A percentile compares a stretch with the other conserved stretches of the same genome.
Conservation (phyloP, 2,888 invertebrate species). For the Teinopalpus imperialis region DNA sequence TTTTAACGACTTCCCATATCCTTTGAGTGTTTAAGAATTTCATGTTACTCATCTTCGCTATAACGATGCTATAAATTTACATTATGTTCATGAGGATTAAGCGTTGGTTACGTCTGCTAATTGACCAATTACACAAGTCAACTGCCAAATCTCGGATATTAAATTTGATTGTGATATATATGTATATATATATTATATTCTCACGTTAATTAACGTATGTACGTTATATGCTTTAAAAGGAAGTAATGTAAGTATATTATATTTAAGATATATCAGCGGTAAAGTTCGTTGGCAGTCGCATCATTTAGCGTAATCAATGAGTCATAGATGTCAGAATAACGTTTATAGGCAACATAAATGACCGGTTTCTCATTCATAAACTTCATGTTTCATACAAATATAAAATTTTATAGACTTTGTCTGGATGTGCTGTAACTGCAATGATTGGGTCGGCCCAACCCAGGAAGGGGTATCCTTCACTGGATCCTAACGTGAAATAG, state of each 20-base stretch:
- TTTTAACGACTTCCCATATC: conserved; percentile 14
- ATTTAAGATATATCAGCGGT: neutral
- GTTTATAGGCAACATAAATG: no score
- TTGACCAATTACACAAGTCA: conserved; percentile 2
- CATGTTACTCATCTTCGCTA: conserved; percentile 5
- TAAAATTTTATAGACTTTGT: no score
- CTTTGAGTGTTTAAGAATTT: neutral
- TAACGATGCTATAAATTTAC: conserved; percentile 7
- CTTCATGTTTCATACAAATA: no score
- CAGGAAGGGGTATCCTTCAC: no score
- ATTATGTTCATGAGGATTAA: neutral
- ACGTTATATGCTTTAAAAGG: neutral
- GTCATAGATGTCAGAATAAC: conserved; percentile 1
- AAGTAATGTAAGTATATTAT: conserved; percentile 2
- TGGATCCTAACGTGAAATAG: no score
- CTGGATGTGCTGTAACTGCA: no score
- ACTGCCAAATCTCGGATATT: conserved; percentile 9
- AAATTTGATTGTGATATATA: neutral
- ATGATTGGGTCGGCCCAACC: no score
- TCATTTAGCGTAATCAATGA: neutral
- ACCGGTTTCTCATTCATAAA: neutral
- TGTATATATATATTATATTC: no score
- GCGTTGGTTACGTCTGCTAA: conserved; percentile 1
- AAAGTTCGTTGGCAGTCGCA: neutral
- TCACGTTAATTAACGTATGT: conserved; percentile 6